phyloP scores from a whole-genome alignment of 2,113 vertebrate genomes.

The Nothocercus nigrocapillus region DNA sequence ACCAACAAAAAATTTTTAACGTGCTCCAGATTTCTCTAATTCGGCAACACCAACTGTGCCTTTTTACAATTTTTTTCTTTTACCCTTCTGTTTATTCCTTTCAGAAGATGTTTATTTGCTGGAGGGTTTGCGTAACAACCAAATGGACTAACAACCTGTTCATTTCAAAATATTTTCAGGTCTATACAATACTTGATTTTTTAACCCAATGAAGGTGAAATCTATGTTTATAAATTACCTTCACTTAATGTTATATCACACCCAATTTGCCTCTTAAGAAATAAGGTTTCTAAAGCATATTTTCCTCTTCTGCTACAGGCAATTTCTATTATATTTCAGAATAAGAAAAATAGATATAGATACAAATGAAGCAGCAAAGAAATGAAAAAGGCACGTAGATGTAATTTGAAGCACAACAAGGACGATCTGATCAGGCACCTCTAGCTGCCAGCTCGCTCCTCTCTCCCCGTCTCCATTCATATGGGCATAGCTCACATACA shows the following conservation, averaged over 20 bases:
- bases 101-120: not conserved
- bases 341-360: not conserved
- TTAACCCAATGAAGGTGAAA: not conserved
- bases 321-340: not conserved
- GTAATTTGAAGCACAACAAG: not conserved
- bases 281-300: not conserved
- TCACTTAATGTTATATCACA: not conserved
- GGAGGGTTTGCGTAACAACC: not conserved
- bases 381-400: not conserved
- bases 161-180: not conserved
- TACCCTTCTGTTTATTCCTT: not conserved
- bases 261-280: not conserved
- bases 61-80: not conserved
- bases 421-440: not conserved
- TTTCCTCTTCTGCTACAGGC: not conserved
- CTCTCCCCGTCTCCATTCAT: constrained; percentile 3
- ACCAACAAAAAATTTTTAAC: constrained; percentile 10
- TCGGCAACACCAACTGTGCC: not conserved
- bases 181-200: not conserved
- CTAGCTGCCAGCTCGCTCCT: not conserved
- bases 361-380: not conserved
- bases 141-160: not conserved
- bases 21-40: constrained; percentile 22
- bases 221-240: rapidly evolving
- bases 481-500: not conserved